phyloP scores from a whole-genome alignment of 2,113 vertebrate species.

The Clupea harengus region DNA sequence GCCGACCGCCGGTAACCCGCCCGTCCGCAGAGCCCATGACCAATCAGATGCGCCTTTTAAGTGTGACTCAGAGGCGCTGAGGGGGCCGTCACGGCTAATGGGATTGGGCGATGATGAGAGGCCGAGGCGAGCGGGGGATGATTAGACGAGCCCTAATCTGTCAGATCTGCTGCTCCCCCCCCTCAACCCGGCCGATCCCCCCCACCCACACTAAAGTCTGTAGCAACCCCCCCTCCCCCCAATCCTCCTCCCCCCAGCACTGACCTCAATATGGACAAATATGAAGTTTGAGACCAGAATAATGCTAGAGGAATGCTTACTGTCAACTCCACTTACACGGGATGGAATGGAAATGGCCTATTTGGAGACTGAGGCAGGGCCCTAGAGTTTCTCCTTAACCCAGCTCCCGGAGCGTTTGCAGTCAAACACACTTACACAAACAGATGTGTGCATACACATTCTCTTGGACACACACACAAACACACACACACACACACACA shows the following conservation, averaged over 20 bases:
- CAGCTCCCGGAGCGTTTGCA: neutral
- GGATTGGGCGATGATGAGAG: conserved; percentile 59
- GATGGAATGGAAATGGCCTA: neutral
- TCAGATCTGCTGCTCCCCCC: conserved; percentile 8
- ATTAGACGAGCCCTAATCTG: conserved; percentile 44
- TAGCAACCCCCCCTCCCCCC: neutral
- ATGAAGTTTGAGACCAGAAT: neutral
- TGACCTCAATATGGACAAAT: conserved; percentile 33
- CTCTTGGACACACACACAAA: neutral
- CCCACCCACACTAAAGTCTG: neutral
- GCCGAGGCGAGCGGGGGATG: conserved; percentile 54
- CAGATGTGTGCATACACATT: neutral
- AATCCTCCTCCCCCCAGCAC: neutral
- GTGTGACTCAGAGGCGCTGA: conserved; percentile 33
- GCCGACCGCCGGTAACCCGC: conserved; percentile 62
- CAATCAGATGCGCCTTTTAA: conserved; percentile 61
- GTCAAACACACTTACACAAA: neutral
- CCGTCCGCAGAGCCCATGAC: conserved; percentile 60
- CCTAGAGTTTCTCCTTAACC: neutral
- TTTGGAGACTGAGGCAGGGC: neutral
- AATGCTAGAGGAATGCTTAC: neutral
- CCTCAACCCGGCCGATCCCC: neutral
- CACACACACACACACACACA: neutral
- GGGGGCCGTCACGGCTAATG: conserved; percentile 62
- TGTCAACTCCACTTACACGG: conserved; percentile 12